These are phyloP conservation scores for Cristatella mucedo DNA, from an alignment of 2,888 invertebrate species.

Conservation along the genomic window DNA sequence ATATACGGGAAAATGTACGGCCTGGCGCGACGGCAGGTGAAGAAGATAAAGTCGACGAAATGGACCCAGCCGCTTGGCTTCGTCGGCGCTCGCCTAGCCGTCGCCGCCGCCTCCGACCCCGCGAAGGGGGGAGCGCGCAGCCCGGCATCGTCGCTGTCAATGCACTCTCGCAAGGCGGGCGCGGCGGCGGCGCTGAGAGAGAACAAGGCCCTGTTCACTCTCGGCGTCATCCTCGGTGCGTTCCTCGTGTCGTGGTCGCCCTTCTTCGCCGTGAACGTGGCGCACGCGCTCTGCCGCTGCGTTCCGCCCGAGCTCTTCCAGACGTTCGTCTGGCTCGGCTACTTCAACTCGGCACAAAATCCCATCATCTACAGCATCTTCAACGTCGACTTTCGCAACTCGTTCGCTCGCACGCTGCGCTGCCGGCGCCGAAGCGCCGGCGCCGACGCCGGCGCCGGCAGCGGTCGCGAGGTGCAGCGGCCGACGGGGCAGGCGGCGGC, in stretches of 20 bases:
- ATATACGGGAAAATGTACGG: constrained; percentile 81
- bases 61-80: constrained; percentile 15
- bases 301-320: constrained; percentile 19
- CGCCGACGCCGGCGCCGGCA: no score
- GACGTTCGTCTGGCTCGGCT: constrained; percentile 24
- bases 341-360: constrained; percentile 23
- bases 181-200: no score
- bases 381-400: constrained; percentile 25
- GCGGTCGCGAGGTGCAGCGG: no score
- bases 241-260: constrained; percentile 27
- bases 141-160: no score
- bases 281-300: constrained; percentile 19
- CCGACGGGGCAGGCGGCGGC: no score
- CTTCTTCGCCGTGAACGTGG: constrained; percentile 19
- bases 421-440: no score
- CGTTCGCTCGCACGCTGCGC: no score
- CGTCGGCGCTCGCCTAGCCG: no score
- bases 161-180: constrained; percentile 49
- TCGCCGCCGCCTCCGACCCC: constrained; percentile 11
- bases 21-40: constrained; percentile 91
- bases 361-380: constrained; percentile 27
- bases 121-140: constrained; percentile 1
- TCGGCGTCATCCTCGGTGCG: constrained; percentile 25
- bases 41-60: constrained; percentile 57
- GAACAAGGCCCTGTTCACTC: constrained; percentile 24